Evolutionary conservation across 2,888 invertebrate species (phyloP), one percentile per base, ranked within the genome.

Genomic region (Troides helena): DNA sequence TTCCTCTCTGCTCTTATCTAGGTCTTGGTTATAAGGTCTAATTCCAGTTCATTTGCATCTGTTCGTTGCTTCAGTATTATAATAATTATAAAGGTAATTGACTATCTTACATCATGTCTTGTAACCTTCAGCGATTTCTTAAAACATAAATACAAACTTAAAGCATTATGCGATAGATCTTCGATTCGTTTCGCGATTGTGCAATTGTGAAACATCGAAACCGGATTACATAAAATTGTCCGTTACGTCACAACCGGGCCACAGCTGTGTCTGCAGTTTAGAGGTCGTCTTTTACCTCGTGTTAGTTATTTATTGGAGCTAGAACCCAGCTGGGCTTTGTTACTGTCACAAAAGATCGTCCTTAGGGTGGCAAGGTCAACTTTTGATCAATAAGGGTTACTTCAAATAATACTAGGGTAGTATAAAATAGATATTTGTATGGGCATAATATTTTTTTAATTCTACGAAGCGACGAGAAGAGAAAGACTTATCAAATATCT

Each of bases 191-290:
- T 64, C 60, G 46, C 43, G 62, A 59, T 68, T 64, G 63, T 59
- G 63, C 63, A 68, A 64, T 46, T 17, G 39, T 17, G 60, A 66
- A 65, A 65, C 57, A 43, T 53, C 68, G 63, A 60, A 58, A 63
- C 23, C 60, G 60, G 64, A 69, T 69, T 69, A 69, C 53, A 69
- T 69, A 69, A 65, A 69, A 69, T 69, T 64, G 60, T 59, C 23
- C 43, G 53, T 68, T 64, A 60, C 68, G 68, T 64, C 46, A 60
- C 64, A 69, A 65, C 53, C 60, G 57, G 63, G 57, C 59, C 63
- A 64, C 25, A 18, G 39, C 58, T 18, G 50, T 53, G 63, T 64
- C 63, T 46, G 63, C 68, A 30, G 25, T 65, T 65, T 60, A 60
- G 59, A 64, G 60, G 64, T 60, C 68, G 62, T 53, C 57, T 67